phyloP scores from a whole-genome alignment of 2,113 vertebrate genomes.

The Melanerpes formicivorus region DNA sequence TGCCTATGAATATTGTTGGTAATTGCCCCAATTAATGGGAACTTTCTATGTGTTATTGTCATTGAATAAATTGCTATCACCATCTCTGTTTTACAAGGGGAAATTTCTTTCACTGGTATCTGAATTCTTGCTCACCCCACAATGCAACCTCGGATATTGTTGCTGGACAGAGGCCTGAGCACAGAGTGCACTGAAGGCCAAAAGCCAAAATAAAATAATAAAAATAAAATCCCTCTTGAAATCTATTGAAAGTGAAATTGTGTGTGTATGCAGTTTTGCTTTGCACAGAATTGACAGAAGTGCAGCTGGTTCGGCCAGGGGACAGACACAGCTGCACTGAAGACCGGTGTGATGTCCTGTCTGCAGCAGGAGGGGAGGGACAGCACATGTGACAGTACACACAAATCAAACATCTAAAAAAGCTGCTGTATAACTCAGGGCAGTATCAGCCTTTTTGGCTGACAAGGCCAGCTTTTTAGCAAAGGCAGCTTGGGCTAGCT shows the following conservation, averaged over 20 bases:
- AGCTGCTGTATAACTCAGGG: not conserved
- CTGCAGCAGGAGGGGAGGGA: not conserved
- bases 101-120: not conserved
- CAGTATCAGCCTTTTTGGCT: not conserved
- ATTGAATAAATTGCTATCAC: not conserved
- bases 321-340: not conserved
- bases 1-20: not conserved
- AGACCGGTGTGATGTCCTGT: rapidly evolving
- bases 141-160: not conserved
- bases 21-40: not conserved
- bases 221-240: not conserved
- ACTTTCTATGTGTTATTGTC: not conserved
- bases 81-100: not conserved
- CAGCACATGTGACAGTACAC: not conserved
- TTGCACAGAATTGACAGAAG: not conserved
- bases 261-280: not conserved
- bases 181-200: not conserved
- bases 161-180: not conserved
- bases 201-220: not conserved
- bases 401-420: not conserved
- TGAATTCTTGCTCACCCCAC: not conserved
- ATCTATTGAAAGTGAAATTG: not conserved
- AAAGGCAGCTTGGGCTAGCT: not conserved
- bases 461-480: not conserved
- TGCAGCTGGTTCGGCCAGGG: not conserved